phyloP scores from a whole-genome alignment of 35 echinoderm and acorn worm genomes.

The Diadema setosum region DNA sequence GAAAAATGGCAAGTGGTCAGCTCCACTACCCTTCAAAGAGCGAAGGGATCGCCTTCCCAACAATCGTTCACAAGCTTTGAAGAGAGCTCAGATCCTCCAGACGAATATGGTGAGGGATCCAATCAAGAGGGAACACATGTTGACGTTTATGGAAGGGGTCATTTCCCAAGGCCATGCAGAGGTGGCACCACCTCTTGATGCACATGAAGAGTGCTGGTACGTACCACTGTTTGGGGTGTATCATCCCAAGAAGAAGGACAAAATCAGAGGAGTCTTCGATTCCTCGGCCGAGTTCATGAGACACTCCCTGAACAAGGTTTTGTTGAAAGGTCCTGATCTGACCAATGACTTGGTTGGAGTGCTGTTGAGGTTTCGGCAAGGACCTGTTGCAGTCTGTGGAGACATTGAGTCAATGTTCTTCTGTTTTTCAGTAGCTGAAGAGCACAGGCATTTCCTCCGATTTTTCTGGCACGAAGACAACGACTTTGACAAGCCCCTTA shows the following conservation, averaged over 20 bases:
- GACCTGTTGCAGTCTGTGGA: background rate
- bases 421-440: conserved; percentile 17
- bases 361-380: conserved; percentile 14
- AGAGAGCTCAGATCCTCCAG: conserved; percentile 28
- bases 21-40: background rate
- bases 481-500: background rate
- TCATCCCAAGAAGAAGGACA: too few species aligned
- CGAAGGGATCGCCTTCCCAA: background rate
- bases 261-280: too few species aligned
- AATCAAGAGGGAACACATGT: conserved; percentile 20
- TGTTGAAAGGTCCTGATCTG: conserved; percentile 33
- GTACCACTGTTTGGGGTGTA: conserved; percentile 31
- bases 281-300: conserved; percentile 30
- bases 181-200: too few species aligned
- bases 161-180: conserved; percentile 28
- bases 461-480: conserved; percentile 46
- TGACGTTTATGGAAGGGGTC: conserved; percentile 30
- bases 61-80: background rate
- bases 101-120: conserved; percentile 13
- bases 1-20: background rate
- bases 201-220: conserved; percentile 18
- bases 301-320: conserved; percentile 18
- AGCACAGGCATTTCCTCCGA: conserved; percentile 20
- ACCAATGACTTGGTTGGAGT: conserved; percentile 32
- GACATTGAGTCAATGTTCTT: conserved; percentile 26